Evolutionary conservation across 1,140 invertebrate species (phyloP).

Genomic region (Bombus pascuorum): DNA sequence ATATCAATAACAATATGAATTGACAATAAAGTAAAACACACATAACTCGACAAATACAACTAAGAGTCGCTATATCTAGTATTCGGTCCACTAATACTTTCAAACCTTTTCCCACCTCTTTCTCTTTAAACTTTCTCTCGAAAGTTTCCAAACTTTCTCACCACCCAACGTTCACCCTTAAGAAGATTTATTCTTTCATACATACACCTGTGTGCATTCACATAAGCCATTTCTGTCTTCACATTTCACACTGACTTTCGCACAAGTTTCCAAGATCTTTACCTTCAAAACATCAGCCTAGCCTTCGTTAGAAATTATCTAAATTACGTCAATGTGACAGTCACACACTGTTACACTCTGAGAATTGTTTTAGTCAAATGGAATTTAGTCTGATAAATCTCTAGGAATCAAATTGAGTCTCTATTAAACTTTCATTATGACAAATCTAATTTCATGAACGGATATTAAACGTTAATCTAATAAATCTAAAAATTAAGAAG

Average conservation of each 20-base stretch:
- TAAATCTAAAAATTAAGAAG: too few species aligned
- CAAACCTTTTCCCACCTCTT: neutral
- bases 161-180: neutral
- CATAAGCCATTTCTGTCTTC: neutral
- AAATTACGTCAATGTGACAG: too few species aligned
- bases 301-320: neutral
- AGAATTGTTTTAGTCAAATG: neutral
- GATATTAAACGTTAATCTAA: too few species aligned
- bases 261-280: neutral
- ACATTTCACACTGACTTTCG: neutral
- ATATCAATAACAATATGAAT: neutral
- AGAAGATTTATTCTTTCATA: conserved; percentile 16
- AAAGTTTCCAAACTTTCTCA: conserved; percentile 16
- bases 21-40: neutral
- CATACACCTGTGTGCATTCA: neutral
- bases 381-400: too few species aligned
- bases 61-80: neutral
- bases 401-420: too few species aligned
- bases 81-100: neutral
- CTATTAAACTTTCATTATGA: too few species aligned
- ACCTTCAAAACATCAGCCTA: neutral
- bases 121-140: conserved; percentile 2
- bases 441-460: too few species aligned
- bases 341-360: neutral
- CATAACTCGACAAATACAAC: neutral